Percentiles rank a stretch among this genome's conserved stretches.
These are phyloP conservation scores for Neodiprion lecontei DNA, from an alignment of 1,140 invertebrate genomes.

Conservation along the genomic window DNA sequence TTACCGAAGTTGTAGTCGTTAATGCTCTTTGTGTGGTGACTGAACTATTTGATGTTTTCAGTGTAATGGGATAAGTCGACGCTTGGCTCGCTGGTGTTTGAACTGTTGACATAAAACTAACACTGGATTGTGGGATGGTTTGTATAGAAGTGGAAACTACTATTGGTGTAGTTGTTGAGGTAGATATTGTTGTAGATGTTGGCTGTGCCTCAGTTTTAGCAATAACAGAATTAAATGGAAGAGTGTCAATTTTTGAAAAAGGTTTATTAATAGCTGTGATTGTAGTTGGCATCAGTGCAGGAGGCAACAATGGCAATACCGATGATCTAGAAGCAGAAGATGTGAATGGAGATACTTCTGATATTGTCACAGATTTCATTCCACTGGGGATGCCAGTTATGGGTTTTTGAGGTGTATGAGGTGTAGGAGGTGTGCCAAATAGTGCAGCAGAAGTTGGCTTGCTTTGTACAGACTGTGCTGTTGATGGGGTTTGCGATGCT, in stretches of 20 bases:
- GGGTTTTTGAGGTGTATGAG: not conserved
- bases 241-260: no score
- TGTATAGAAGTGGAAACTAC: not conserved
- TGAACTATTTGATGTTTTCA: not conserved
- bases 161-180: not conserved
- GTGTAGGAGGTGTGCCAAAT: constrained; percentile 7
- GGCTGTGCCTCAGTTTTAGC: not conserved
- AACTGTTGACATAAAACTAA: not conserved
- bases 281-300: no score
- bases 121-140: not conserved
- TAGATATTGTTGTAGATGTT: not conserved
- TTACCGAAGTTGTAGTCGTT: not conserved
- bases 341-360: not conserved
- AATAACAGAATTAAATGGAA: not conserved
- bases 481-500: not conserved
- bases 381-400: not conserved
- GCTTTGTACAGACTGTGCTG: not conserved
- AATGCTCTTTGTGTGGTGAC: not conserved
- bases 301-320: no score
- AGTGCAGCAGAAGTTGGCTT: not conserved
- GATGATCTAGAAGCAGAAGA: not conserved
- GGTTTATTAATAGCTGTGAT: no score
- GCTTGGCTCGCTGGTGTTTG: not conserved
- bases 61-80: not conserved
- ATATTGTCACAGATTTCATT: not conserved